A percentile compares a stretch with the other conserved stretches of the same genome.
Evolutionary conservation across 2,888 invertebrate genomes (phyloP).

Genomic region (Pterostichus niger): DNA sequence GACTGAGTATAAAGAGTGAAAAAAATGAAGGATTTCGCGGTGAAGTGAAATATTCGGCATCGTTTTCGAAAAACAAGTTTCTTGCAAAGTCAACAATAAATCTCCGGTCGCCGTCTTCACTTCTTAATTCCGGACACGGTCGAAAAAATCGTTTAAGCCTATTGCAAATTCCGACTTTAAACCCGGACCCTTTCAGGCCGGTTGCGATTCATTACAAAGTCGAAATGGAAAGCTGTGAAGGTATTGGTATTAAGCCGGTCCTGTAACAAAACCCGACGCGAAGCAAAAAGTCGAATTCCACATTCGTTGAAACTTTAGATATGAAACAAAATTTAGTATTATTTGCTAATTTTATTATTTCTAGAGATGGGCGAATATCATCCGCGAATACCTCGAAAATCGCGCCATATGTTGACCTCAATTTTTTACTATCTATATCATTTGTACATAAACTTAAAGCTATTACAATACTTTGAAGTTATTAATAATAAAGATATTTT

Average conservation of each 20-base stretch:
- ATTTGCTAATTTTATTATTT: too few species aligned
- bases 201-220: slow-evolving; percentile 42
- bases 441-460: too few species aligned
- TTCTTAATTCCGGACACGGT: slow-evolving; percentile 40
- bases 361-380: too few species aligned
- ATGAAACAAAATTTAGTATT: too few species aligned
- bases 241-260: slow-evolving; percentile 14
- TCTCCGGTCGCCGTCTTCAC: slow-evolving; percentile 26
- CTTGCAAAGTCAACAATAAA: slow-evolving; percentile 22
- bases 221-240: slow-evolving; percentile 49
- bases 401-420: too few species aligned
- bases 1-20: too few species aligned
- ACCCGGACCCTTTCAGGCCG: slow-evolving; percentile 45
- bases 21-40: neutral
- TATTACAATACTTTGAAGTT: too few species aligned
- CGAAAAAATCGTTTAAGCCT: slow-evolving; percentile 49
- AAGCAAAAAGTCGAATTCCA: neutral
- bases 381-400: too few species aligned
- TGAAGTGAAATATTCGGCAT: neutral
- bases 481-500: too few species aligned
- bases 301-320: neutral
- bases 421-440: too few species aligned
- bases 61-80: slow-evolving; percentile 23
- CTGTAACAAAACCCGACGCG: neutral
- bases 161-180: slow-evolving; percentile 55